These are phyloP conservation scores for Macrochelys suwanniensis DNA, from an alignment of 2,797 vertebrate species.

Conservation along the genomic window DNA sequence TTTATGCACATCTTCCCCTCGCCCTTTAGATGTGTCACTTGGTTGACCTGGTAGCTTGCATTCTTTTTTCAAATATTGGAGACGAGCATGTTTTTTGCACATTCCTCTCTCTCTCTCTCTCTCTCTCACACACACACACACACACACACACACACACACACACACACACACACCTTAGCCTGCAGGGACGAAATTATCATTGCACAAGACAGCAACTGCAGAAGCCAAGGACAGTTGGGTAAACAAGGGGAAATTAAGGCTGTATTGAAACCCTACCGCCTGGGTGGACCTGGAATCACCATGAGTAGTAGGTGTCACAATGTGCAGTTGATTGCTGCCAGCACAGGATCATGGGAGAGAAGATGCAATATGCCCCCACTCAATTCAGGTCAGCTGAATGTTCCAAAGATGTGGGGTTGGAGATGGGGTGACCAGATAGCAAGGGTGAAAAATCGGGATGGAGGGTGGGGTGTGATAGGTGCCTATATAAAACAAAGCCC, in stretches of 20 bases:
- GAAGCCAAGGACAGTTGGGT: not conserved
- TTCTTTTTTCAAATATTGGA: not conserved
- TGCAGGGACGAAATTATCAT: no score
- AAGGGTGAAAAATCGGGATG: not conserved
- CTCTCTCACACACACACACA: rapidly evolving
- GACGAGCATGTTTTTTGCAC: not conserved
- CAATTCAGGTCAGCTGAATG: not conserved
- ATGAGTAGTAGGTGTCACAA: not conserved
- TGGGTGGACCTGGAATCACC: not conserved
- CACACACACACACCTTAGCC: no score
- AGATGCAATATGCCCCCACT: not conserved
- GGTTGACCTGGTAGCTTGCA: slow-evolving; percentile 60
- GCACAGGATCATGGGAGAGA: not conserved
- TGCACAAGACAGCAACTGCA: not conserved
- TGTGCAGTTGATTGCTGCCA: not conserved
- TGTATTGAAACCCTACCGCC: not conserved
- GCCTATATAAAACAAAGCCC: no score
- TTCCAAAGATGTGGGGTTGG: not conserved
- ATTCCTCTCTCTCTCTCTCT: not conserved
- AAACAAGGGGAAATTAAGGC: slow-evolving; percentile 15
- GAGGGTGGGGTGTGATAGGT: no score
- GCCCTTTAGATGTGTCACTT: slow-evolving; percentile 17
- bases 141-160: no score
- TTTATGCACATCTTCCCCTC: slow-evolving; percentile 44
- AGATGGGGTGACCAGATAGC: not conserved